phyloP scores from a whole-genome alignment of 2,797 vertebrate genomes.

The Miichthys miiuy region DNA sequence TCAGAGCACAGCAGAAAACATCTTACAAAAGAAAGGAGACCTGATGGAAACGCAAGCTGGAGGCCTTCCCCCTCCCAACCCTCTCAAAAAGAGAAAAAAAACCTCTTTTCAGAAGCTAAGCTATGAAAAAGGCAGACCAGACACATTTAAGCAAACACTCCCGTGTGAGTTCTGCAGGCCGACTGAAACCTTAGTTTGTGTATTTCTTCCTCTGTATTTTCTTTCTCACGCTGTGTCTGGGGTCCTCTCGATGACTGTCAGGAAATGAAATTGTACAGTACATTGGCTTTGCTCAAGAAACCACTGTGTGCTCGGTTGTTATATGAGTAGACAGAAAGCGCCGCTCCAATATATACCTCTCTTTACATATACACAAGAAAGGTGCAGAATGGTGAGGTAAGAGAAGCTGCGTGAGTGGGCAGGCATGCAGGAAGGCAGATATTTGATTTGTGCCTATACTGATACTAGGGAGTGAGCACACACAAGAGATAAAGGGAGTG shows the following conservation, averaged over 20 bases:
- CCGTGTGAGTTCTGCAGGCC: slow-evolving; percentile 30
- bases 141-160: slow-evolving; percentile 51
- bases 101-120: slow-evolving; percentile 20
- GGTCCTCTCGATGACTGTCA: slow-evolving; percentile 47
- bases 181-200: slow-evolving; percentile 32
- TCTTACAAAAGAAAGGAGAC: slow-evolving; percentile 52
- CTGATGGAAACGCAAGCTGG: slow-evolving; percentile 41
- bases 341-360: not conserved
- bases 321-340: slow-evolving; percentile 11
- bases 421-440: slow-evolving; percentile 59
- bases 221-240: slow-evolving; percentile 18
- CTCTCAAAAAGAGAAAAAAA: not conserved
- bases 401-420: slow-evolving; percentile 27
- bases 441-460: slow-evolving; percentile 65
- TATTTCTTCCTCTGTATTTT: slow-evolving; percentile 32
- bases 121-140: slow-evolving; percentile 36
- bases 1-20: slow-evolving; percentile 41
- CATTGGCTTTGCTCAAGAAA: slow-evolving; percentile 40
- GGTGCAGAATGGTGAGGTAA: slow-evolving; percentile 36
- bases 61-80: not conserved
- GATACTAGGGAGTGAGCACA: slow-evolving; percentile 38
- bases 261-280: slow-evolving; percentile 41
- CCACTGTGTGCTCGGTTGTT: slow-evolving; percentile 21
- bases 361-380: slow-evolving; percentile 45
- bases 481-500: slow-evolving; percentile 62